These are phyloP conservation scores for Cynopterus brachyotis DNA, from an alignment of 2,113 vertebrate genomes.

Conservation along the genomic window DNA sequence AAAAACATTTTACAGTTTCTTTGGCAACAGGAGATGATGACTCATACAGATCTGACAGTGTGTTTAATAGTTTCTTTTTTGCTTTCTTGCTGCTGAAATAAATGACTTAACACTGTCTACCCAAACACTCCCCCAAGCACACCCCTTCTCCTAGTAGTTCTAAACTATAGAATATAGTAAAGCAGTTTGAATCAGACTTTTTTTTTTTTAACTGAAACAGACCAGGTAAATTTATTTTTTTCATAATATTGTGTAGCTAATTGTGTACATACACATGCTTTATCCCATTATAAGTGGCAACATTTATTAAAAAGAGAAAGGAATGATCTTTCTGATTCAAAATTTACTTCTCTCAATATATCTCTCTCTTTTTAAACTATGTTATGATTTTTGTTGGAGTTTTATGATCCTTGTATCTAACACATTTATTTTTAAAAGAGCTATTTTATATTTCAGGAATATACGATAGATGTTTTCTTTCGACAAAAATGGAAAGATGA, in stretches of 20 bases:
- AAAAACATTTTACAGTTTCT: background rate
- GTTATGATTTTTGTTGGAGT: background rate
- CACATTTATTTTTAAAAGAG: background rate
- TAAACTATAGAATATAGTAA: background rate
- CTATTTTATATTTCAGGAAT: constrained; percentile 88
- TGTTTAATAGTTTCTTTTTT: background rate
- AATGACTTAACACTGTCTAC: background rate
- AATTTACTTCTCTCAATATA: background rate
- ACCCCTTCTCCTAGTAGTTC: background rate
- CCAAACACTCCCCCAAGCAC: background rate
- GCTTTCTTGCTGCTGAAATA: background rate
- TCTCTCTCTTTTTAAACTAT: background rate
- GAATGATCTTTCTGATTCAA: background rate
- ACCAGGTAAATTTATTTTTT: background rate
- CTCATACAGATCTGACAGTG: background rate
- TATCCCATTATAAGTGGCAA: background rate
- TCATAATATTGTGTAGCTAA: background rate
- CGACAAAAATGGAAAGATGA: constrained; percentile 99
- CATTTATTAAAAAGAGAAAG: background rate
- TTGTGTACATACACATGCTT: background rate
- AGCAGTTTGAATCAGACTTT: background rate
- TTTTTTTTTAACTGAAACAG: background rate
- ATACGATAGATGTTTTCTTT: constrained; percentile 99
- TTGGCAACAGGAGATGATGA: constrained; percentile 29
- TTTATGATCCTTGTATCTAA: background rate